Evolutionary conservation across 2,797 vertebrate species (phyloP).

Genomic region (Psittacula derbiana): DNA sequence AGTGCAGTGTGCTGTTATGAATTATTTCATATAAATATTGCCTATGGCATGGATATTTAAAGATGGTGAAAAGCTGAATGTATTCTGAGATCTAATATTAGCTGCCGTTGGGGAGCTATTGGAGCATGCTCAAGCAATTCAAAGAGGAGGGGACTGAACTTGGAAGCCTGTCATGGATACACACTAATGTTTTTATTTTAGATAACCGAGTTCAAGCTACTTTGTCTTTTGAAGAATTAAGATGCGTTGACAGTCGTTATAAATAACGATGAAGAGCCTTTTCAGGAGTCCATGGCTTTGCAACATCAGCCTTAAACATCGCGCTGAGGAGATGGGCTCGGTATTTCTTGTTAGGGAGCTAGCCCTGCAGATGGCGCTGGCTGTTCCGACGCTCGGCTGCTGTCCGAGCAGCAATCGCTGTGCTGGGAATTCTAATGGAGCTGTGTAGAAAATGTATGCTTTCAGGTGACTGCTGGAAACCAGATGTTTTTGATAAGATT

Average conservation of each 20-base stretch:
- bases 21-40: slow-evolving; percentile 46
- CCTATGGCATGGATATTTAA: slow-evolving; percentile 48
- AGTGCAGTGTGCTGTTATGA: slow-evolving; percentile 20
- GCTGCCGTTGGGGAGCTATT: neutral
- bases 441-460: neutral
- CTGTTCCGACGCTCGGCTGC: neutral
- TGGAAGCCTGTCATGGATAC: fast-evolving
- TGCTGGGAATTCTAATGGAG: neutral
- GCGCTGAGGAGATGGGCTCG: neutral
- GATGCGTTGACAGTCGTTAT: fast-evolving
- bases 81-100: neutral
- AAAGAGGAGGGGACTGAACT: neutral
- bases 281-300: neutral
- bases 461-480: slow-evolving; percentile 10
- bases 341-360: neutral
- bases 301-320: fast-evolving
- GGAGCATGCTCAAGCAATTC: neutral
- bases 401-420: neutral
- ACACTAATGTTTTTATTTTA: fast-evolving
- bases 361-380: slow-evolving; percentile 62
- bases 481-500: slow-evolving; percentile 48
- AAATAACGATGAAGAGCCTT: fast-evolving
- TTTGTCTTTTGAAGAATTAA: fast-evolving
- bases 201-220: fast-evolving
- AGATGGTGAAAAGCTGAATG: neutral